Evolutionary conservation across 2,888 invertebrate genomes (phyloP).

Genomic region (Drosophila tripunctata): DNA sequence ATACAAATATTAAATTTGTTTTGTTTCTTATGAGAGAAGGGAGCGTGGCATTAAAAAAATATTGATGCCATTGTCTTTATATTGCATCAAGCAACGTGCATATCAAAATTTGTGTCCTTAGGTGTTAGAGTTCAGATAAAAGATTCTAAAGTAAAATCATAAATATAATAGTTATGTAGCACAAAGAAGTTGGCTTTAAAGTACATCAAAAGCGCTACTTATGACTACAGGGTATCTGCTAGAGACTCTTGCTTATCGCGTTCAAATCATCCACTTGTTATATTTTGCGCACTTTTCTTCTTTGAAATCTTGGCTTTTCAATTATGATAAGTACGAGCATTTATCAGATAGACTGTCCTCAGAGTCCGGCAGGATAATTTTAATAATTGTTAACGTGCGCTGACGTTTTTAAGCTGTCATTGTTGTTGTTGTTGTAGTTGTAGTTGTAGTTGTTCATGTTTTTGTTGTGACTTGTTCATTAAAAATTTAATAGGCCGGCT

Average conservation of each 20-base stretch:
- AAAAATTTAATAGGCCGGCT: constrained; percentile 31
- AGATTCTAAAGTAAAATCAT: too few relatives aligned
- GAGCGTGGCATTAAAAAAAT: too few relatives aligned
- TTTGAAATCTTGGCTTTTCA: constrained; percentile 4
- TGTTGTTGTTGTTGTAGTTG: background rate
- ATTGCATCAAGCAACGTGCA: too few relatives aligned
- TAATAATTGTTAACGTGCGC: constrained; percentile 36
- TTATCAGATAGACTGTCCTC: constrained; percentile 15
- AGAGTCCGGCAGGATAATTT: constrained; percentile 10
- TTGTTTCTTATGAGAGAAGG: too few relatives aligned
- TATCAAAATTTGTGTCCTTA: too few relatives aligned
- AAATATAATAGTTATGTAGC: too few relatives aligned
- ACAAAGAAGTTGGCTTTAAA: too few relatives aligned
- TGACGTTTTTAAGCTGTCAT: constrained; percentile 5
- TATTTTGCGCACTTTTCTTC: background rate
- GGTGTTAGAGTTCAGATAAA: too few relatives aligned
- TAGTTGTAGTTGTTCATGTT: background rate
- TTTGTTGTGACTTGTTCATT: constrained; percentile 27
- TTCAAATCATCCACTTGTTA: background rate
- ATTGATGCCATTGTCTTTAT: too few relatives aligned
- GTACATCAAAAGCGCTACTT: too few relatives aligned
- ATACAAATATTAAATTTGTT: too few relatives aligned
- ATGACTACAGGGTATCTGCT: background rate
- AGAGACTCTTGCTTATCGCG: background rate
- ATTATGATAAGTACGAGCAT: constrained; percentile 18